Conservation (phyloP, 2,113 vertebrate genomes). For the Protobothrops mucrosquamatus region DNA sequence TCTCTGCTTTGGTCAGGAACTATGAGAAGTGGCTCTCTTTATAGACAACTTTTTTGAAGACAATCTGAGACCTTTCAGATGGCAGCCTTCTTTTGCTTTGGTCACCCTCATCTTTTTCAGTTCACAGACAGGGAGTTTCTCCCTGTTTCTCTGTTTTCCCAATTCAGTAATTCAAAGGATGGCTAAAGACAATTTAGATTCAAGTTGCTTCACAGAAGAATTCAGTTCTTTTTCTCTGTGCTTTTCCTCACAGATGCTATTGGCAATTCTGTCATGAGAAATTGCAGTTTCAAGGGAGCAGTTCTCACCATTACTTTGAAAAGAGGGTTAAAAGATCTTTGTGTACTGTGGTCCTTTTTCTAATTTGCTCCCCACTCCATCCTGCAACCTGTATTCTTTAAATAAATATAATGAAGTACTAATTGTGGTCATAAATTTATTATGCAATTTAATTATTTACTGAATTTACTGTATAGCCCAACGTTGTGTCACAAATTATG, state of each 20-base stretch:
- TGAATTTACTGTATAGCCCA: not conserved
- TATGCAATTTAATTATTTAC: not conserved
- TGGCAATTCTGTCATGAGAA: not conserved
- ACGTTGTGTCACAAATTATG: not conserved
- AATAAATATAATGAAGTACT: not conserved
- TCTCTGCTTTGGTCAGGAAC: not conserved
- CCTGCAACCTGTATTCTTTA: not conserved
- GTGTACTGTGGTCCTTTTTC: not conserved
- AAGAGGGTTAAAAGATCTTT: not conserved
- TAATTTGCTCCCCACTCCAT: not conserved
- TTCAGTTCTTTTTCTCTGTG: not conserved
- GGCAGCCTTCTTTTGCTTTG: not conserved
- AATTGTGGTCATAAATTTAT: not conserved
- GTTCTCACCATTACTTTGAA: not conserved
- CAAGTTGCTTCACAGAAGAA: not conserved
- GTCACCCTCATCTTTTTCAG: not conserved
- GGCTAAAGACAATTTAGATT: not conserved
- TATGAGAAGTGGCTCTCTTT: not conserved
- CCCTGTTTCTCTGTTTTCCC: not conserved
- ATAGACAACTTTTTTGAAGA: not conserved
- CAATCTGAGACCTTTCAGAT: not conserved
- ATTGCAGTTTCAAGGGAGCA: not conserved
- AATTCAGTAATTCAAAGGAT: not conserved
- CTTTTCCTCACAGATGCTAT: not conserved
- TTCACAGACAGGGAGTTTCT: not conserved